Base-by-base conservation (phyloP, 1,140 invertebrate species). In the Frieseomelitta varia region DNA sequence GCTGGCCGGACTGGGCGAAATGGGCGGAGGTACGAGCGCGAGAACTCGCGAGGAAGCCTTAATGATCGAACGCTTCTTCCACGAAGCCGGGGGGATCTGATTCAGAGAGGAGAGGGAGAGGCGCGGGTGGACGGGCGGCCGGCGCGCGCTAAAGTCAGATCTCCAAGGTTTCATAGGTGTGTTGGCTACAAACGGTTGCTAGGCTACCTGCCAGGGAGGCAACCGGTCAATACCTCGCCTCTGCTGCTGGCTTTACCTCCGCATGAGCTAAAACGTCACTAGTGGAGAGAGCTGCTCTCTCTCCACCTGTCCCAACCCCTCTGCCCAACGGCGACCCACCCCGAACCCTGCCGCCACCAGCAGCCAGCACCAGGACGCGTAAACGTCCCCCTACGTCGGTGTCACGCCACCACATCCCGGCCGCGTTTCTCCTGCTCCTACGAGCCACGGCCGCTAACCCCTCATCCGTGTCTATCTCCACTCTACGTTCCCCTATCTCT, bases 101-200 rank as follows among this genome's bases (percentile, higher is more conserved):
- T 92, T 88, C 89, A 89, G 30, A 73, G 88, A 88, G 89, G 82
- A 78, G 81, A 86, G 76, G 71, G 83, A 75, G 74, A 77, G 67
- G 63, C 71, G 88, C 80, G 89, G 89, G 87, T 78, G 89, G 89
- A 84, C 79, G 88, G 85, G 84, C 79, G 82, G 85, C 69, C 74
- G 71, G 84, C 73, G 55, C 74, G 83, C 87, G 89, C 90, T 89
- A 88, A 92, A 93, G 92, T 93, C 92, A 93, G 91, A 91, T 91
- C 91, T 93, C 93, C 93, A 93, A 93, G 93, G 93, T 93, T 93
- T 92, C 91, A 90, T 93, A 93, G 92, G 93, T 93, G 92, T 93
- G 93, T 93, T 93, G 92, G 93, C 87, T 92, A 92, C 92, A 91
- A 93, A 92, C 89, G 91, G 93, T 93, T 93, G 92, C 93, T 85